Percentiles rank a stretch among this genome's conserved stretches.
Conservation (phyloP, 2,797 vertebrate genomes). For the Peromyscus nudipes region DNA sequence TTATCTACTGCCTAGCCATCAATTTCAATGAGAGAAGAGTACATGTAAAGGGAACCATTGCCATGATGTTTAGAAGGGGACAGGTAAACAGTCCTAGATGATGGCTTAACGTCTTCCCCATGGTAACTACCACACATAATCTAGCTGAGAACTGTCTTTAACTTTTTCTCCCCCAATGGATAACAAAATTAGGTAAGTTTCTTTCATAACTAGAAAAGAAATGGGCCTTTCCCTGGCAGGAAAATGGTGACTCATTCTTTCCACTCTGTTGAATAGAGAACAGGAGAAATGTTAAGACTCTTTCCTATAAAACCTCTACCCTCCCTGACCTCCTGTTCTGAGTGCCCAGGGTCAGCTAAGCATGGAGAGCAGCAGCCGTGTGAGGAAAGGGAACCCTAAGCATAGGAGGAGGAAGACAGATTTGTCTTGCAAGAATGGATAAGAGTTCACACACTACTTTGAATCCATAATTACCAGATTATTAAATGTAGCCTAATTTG, state of each 20-base stretch:
- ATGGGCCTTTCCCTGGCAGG: not conserved
- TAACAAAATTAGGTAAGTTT: not conserved
- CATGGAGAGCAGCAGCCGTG: not conserved
- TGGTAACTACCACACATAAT: not conserved
- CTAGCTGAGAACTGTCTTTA: not conserved
- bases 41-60: not conserved
- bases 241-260: constrained; percentile 34
- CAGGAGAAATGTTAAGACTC: not conserved
- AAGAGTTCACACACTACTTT: not conserved
- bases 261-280: not conserved
- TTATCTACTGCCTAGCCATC: not conserved
- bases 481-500: not conserved
- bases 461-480: not conserved
- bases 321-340: not conserved
- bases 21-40: not conserved
- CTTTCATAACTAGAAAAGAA: constrained; percentile 40
- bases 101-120: not conserved
- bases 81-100: not conserved
- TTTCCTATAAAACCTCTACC: not conserved
- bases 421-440: not conserved
- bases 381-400: not conserved
- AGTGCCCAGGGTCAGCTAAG: not conserved
- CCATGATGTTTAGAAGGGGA: not conserved
- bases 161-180: not conserved
- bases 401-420: not conserved